Base-by-base conservation (phyloP, 1,140 invertebrate genomes). In the Drepana arcuata region DNA sequence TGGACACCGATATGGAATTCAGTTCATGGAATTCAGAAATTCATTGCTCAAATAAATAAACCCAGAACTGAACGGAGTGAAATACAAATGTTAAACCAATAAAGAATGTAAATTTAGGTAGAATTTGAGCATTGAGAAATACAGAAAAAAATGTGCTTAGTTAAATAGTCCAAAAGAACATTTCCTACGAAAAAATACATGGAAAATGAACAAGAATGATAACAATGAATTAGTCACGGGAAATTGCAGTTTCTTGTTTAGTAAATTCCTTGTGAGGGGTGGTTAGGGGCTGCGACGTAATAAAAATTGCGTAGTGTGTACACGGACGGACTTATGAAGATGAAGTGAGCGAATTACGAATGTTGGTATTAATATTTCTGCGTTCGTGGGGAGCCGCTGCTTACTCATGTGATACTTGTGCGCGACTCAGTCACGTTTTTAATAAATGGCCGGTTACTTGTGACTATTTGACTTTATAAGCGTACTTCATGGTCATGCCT, bases 241-340 rank as follows among this genome's bases (percentile, higher is more conserved):
- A 61, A 61, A 65, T 65, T 65, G 48, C 53, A 48, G 50, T 61
- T 65, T 44, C 61, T 64, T 61, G 57, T 61, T 65, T 61, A 58
- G 46, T 50, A 51, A 61, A 65, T 61, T 61, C 48, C 41, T 51
- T 26, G 18, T 21, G 41, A 48, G 48, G 41, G 49, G 36, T 23
- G 34, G 23, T 39, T 42, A 40, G 41, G 48, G 35, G 14, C 23
- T 29, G 32, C 24, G 30, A 33, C 36, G 41, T 35, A 48, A 56
- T 61, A 61, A 55, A 61, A 63, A 58, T 55, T 54, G 51, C 51
- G 43, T 48, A 47, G 42, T 41, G 34, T 39, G 46, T 41, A 40
- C 42, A 25, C 31, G 33, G 39, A 26, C 32, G 41, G n/a, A 49
- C 47, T 58, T 51, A 57, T 51, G 45, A 54, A 57, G 53, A 61